Percentiles rank a stretch among this genome's conserved stretches.
phyloP scores from a whole-genome alignment of 2,113 vertebrate species.

The Nyctibius bracteatus region DNA sequence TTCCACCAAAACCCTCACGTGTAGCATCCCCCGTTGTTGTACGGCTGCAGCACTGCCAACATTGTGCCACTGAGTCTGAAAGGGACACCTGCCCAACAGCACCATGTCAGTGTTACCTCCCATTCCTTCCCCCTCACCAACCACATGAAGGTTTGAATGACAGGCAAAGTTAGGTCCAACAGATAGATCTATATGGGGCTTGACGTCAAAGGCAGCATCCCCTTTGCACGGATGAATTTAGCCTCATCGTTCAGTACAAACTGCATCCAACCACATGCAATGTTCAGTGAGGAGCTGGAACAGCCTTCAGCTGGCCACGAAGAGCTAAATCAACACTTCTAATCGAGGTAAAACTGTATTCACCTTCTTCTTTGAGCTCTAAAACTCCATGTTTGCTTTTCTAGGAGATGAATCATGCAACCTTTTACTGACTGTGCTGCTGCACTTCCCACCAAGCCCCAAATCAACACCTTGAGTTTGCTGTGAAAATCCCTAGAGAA shows the following conservation, averaged over 20 bases:
- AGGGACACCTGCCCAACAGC: neutral
- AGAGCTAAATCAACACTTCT: neutral
- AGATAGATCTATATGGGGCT: rapidly evolving
- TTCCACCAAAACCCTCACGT: neutral
- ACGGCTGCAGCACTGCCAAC: neutral
- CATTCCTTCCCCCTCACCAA: neutral
- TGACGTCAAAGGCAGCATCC: neutral
- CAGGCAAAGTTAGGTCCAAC: neutral
- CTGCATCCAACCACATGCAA: neutral
- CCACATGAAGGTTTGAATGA: neutral
- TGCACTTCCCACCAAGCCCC: neutral
- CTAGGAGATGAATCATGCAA: neutral
- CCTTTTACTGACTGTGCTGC: neutral
- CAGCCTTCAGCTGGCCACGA: rapidly evolving
- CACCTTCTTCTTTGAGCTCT: neutral
- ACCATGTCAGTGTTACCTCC: rapidly evolving
- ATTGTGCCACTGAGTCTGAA: rapidly evolving
- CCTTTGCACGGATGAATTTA: neutral
- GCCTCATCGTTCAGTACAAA: neutral
- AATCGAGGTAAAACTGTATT: neutral
- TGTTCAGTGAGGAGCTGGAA: rapidly evolving
- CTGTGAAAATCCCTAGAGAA: neutral
- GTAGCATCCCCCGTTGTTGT: rapidly evolving
- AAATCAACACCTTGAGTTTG: neutral
- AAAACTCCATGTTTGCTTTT: neutral